Percentiles rank a stretch among this genome's conserved stretches.
Evolutionary conservation across 2,113 vertebrate genomes (phyloP).

Genomic region (Echinops telfairi): DNA sequence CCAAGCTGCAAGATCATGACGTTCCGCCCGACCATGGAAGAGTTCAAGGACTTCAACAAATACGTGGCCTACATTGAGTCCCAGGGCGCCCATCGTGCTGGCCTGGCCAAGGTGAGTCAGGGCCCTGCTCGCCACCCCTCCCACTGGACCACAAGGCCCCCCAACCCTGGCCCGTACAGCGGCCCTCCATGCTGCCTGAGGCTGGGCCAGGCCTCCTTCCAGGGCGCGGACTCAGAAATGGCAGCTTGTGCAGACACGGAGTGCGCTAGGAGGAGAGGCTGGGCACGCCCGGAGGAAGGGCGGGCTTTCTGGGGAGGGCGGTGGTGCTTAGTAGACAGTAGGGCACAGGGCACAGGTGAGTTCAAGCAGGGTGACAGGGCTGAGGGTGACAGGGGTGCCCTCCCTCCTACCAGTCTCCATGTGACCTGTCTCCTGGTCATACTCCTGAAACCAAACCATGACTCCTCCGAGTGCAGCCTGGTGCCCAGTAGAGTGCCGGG

Average conservation of each 20-base stretch:
- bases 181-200: neutral
- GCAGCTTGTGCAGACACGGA: neutral
- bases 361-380: neutral
- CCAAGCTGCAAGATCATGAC: conserved; percentile 98
- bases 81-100: conserved; percentile 96
- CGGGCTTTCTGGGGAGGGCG: too few species aligned
- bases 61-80: conserved; percentile 96
- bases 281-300: neutral
- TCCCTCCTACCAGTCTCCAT: neutral
- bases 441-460: neutral
- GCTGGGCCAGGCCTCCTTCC: neutral
- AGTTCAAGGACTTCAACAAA: conserved; percentile 95
- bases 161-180: neutral
- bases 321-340: neutral
- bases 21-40: conserved; percentile 95
- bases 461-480: neutral
- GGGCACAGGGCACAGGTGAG: too few species aligned
- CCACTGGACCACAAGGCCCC: neutral
- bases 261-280: neutral
- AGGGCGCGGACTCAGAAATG: neutral
- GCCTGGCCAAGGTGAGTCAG: conserved; percentile 95
- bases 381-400: too few species aligned
- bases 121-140: neutral
- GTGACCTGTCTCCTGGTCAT: neutral
- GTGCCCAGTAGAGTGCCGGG: too few species aligned